Base-by-base conservation (phyloP, 2,888 invertebrate species). In the Oxystoma pomonae region DNA sequence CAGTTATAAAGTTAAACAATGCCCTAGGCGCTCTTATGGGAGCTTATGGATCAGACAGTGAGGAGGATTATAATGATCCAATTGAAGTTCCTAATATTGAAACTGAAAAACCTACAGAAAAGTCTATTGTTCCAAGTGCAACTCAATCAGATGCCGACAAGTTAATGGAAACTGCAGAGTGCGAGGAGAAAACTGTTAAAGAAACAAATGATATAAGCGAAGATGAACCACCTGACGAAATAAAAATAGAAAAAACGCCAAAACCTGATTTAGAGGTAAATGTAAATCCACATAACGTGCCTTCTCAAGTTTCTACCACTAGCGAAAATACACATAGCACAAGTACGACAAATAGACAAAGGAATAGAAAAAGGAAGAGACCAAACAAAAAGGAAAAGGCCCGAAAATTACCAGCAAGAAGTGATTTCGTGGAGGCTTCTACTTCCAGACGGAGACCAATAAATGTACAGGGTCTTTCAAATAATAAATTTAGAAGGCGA, bases 1-100 rank as follows among this genome's bases (percentile, higher is more conserved):
- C 50, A 62, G 58, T 67, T 51, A 67, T 75, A 5, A 68, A 71
- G 58, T 64, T 85, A 7, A 86, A 84, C 75, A 83, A 82, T 69
- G 85, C 86, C 16, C 75, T 87, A 65, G 82, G 83, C 55, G 81
- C 82, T 61, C 77, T 87, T 20, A 85, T 87, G 71, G 82, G 82
- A 70, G 82, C 84, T 61, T 87, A 87, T 79, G 82, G 83, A 63
- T 84, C 85, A 64, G 84, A 84, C 74, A 84, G 84, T 57, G 72
- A 70, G 22, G 20, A 3, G 52, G 12, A 53, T n/a, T 16, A 3
- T 62, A 35, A 35, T 22, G 20, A 17, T 59, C 16, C 49, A 17
- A 55, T 59, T 35, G 22, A 18, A n/a, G 21, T 52, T 59, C 55
- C 58, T 56, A 58, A 19, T 56, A 52, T 20, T 17, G 55, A 1